These are phyloP conservation scores for Myrmecophaga tridactyla DNA, from an alignment of 2,113 vertebrate genomes.

Conservation along the genomic window DNA sequence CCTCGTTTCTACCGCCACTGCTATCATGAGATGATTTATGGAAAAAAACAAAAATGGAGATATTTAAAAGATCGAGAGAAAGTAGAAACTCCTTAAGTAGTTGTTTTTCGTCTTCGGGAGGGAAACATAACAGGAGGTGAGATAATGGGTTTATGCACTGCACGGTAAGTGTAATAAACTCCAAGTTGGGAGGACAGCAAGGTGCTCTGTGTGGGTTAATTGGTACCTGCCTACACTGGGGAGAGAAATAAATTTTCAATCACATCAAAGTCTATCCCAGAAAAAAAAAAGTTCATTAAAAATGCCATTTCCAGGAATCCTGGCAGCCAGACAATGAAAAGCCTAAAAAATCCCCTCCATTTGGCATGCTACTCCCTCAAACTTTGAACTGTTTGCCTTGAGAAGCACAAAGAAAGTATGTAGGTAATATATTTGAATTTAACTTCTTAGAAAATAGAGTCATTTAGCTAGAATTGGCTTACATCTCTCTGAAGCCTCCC, in stretches of 20 bases:
- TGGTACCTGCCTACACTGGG: constrained; percentile 44
- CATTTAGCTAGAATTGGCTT: background rate
- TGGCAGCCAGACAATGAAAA: constrained; percentile 59
- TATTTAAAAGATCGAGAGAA: background rate
- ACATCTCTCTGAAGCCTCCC: background rate
- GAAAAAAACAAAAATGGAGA: background rate
- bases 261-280: constrained; percentile 63
- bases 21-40: background rate
- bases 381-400: constrained; percentile 24
- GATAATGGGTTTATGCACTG: background rate
- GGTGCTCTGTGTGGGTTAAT: constrained; percentile 50
- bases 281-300: constrained; percentile 55
- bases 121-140: constrained; percentile 1
- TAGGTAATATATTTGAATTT: constrained; percentile 42
- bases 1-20: background rate
- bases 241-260: constrained; percentile 57
- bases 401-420: constrained; percentile 37
- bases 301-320: constrained; percentile 61
- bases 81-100: constrained; percentile 8
- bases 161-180: constrained; percentile 15
- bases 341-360: constrained; percentile 40
- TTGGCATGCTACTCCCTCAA: background rate
- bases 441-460: constrained; percentile 38
- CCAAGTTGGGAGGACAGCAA: constrained; percentile 9
- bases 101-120: constrained; percentile 25